Conservation (phyloP, 2,113 vertebrate genomes). For the Xyrauchen texanus region DNA sequence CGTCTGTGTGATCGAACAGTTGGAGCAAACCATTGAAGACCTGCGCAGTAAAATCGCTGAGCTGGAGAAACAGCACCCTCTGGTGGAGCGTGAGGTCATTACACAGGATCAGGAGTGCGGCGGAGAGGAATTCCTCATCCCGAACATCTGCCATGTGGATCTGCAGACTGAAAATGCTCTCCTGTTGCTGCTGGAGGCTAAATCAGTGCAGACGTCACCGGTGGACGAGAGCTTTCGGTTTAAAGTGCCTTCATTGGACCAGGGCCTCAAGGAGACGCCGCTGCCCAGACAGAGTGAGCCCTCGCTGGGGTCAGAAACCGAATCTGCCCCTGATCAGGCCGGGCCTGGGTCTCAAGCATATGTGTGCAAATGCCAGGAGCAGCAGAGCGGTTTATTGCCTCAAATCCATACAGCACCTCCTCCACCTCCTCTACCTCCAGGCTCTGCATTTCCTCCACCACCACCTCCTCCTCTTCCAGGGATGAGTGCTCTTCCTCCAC, state of each 20-base stretch:
- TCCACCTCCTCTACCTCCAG: conserved; percentile 19
- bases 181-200: conserved; percentile 74
- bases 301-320: conserved; percentile 64
- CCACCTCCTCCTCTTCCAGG: conserved; percentile 28
- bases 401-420: neutral
- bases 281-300: neutral
- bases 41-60: conserved; percentile 93
- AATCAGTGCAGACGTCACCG: conserved; percentile 93
- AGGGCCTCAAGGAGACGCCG: conserved; percentile 44
- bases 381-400: conserved; percentile 33
- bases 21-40: conserved; percentile 95
- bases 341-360: conserved; percentile 62
- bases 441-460: conserved; percentile 8
- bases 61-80: conserved; percentile 84
- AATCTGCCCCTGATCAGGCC: conserved; percentile 64
- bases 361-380: conserved; percentile 66
- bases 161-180: conserved; percentile 68
- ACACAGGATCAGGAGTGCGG: conserved; percentile 67
- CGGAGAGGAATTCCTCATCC: conserved; percentile 47
- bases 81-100: conserved; percentile 68
- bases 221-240: conserved; percentile 76
- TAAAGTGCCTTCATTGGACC: conserved; percentile 69
- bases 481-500: conserved; percentile 16
- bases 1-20: conserved; percentile 86
- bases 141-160: conserved; percentile 66